These are phyloP conservation scores for Pristis pectinata DNA, from an alignment of 2,797 vertebrate species.

Conservation along the genomic window DNA sequence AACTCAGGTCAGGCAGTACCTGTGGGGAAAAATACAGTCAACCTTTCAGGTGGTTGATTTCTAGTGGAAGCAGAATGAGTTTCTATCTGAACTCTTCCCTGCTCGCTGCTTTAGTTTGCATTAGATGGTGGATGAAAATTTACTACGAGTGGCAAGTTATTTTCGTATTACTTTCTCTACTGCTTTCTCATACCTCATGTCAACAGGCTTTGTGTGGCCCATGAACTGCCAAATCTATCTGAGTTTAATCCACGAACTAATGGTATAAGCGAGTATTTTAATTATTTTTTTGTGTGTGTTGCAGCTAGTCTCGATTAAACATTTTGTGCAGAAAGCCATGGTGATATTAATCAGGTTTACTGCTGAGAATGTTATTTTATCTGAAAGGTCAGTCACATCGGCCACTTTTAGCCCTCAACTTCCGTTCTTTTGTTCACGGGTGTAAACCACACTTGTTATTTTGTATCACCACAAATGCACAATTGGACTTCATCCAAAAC, in stretches of 20 bases:
- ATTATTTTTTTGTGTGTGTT: not conserved
- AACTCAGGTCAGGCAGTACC: too few species aligned
- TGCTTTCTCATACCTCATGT: not conserved
- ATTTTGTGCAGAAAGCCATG: not conserved
- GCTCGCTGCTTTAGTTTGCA: not conserved
- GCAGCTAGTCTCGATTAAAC: not conserved
- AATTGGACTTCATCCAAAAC: not conserved
- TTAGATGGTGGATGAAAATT: not conserved
- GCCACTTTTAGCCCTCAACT: not conserved
- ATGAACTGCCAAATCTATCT: too few species aligned
- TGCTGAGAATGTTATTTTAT: not conserved
- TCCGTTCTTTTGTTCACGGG: slow-evolving; percentile 7
- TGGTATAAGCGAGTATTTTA: not conserved
- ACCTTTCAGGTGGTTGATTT: too few species aligned
- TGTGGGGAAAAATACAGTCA: too few species aligned
- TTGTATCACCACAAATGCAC: not conserved
- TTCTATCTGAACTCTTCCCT: not conserved
- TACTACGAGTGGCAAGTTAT: not conserved
- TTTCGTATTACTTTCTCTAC: not conserved
- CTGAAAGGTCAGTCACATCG: slow-evolving; percentile 14
- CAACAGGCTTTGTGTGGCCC: not conserved
- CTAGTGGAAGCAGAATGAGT: not conserved
- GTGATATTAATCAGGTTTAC: not conserved
- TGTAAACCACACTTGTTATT: slow-evolving; percentile 21
- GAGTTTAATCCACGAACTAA: not conserved